Evolutionary conservation across 2,113 vertebrate genomes (phyloP).

Genomic region (Lophochroa leadbeateri): DNA sequence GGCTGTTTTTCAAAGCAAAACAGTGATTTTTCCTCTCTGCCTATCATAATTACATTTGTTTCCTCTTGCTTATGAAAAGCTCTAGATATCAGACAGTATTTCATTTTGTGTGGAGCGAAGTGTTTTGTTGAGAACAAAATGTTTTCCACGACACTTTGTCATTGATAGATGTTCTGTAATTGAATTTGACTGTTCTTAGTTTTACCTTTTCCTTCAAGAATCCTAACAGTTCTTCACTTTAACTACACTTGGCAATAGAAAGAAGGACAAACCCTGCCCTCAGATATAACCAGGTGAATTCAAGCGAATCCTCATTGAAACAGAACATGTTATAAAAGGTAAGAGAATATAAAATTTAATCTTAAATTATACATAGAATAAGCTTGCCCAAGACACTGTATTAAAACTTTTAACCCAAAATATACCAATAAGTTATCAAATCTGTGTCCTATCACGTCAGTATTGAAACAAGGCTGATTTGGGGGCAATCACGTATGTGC

Average conservation of each 20-base stretch:
- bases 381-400: not conserved
- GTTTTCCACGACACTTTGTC: not conserved
- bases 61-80: not conserved
- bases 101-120: not conserved
- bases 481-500: too few relatives aligned
- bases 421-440: not conserved
- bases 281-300: not conserved
- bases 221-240: not conserved
- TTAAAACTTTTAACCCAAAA: not conserved
- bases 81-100: not conserved
- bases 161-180: not conserved
- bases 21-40: not conserved
- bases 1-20: constrained; percentile 33
- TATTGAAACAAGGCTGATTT: not conserved
- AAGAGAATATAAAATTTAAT: not conserved
- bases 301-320: not conserved
- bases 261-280: not conserved
- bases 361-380: not conserved
- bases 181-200: not conserved
- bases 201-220: not conserved
- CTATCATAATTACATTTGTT: constrained; percentile 11
- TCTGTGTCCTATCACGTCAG: not conserved
- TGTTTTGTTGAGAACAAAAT: not conserved
- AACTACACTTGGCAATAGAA: not conserved
- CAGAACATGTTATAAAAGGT: not conserved